Base-by-base conservation (phyloP, 2,888 invertebrate species). In the Philopedon plagiatum region DNA sequence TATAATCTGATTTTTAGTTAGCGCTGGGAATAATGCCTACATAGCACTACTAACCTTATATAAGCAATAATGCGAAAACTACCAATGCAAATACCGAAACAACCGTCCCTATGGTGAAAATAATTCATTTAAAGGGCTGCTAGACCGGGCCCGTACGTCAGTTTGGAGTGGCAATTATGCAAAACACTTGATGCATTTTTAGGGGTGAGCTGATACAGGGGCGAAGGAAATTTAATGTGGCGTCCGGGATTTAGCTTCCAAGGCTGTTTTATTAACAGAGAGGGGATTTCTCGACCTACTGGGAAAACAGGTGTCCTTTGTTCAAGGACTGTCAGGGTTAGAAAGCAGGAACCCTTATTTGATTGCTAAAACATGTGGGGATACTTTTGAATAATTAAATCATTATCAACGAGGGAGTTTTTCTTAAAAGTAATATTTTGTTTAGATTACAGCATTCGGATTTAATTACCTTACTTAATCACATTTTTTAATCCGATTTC, bases 251-350 rank as follows among this genome's bases (percentile, higher is more conserved):
- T 56, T 49, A 8, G 39, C 37, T 66, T 41, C 57, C 46, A 29
- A 26, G 39, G 29, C 57, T 46, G 46, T 66, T 66, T 54, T 66
- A 58, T 58, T 66, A 66, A 46, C 44, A 46, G 39, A n/a, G 21
- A 60, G 18, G 65, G 66, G 66, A 46, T 66, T 58, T 32, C 15
- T 4, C 18, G 13, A 58, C 44, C 41, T 23, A 29, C 34, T 57
- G 66, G 57, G 57, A 66, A 57, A 66, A 66, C 66, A 66, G 66
- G 66, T 66, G 66, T 66, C 23, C 26, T 44, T 66, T 44, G 23
- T 56, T 57, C 15, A 5, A 29, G 13, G 15, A 9, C n/a, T 9
- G 5, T 19, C 13, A n/a, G 11, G 58, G 66, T 51, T 9, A 32
- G 18, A 32, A 54, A 26, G 51, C 18, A 49, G 29, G 29, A 39